Base-by-base conservation (phyloP, 2,888 invertebrate species). In the Trachelus iudaicus region DNA sequence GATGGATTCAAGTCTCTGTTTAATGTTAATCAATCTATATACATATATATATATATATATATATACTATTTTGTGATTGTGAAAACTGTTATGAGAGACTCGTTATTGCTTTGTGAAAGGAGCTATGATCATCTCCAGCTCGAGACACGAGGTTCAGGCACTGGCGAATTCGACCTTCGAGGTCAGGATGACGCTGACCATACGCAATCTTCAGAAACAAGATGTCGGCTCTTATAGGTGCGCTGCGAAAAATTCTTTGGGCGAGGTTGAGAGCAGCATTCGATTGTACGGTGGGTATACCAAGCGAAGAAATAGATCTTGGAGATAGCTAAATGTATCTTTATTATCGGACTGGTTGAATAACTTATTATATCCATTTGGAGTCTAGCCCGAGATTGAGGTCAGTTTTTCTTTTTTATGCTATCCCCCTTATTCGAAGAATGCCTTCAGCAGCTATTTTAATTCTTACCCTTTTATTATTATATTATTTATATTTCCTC, bases 251-350 rank as follows among this genome's bases (percentile, higher is more conserved):
- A 91, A 91, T 87, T 90, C 91, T 69, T 93, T 97, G 3, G 97
- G 97, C 1, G 97, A 97, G 91, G 96, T 96, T 33, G 97, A 97
- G 90, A 96, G 96, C 92, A 95, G 95, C 88, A 97, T 98, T 87
- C 94, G 97, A 83, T 93, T 98, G 76, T 97, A 97, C 91, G 97
- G 98, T 97, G 92, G 94, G 94, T 90, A 81, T 79, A 23, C 13
- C 9, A 23, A n/a, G 75, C 13, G 35, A 15, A 30, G 35, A 40
- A 13, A 30, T 69, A 79, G 79, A 40, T 77, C 56, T 23, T 56
- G 23, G 2, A 56, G 6, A 6, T 56, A 56, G 56, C 23, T 23
- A 23, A 56, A 56, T 23, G 56, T 56, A 56, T 56, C 23, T 56
- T 56, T 23, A 23, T 23, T 56, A 56, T 56, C 2, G 56, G 23